Evolutionary conservation across 1,140 invertebrate species (phyloP).

Genomic region (Trigoniulus corallinus): DNA sequence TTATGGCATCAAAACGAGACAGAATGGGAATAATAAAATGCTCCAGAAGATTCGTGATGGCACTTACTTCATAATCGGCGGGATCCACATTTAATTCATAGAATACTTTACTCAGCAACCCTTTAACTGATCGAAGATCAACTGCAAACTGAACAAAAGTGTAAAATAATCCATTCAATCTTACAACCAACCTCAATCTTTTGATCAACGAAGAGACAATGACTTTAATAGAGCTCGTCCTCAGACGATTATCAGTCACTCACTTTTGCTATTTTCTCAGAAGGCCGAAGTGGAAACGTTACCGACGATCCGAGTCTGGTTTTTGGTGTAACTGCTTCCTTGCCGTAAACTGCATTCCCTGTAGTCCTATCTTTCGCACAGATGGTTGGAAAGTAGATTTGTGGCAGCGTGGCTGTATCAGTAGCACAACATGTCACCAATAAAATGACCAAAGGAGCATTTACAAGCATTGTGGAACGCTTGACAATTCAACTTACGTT

Average conservation of each 20-base stretch:
- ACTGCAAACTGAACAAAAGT: constrained; percentile 23
- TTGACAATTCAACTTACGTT: constrained; percentile 25
- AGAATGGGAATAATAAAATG: not conserved
- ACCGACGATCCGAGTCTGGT: constrained; percentile 24
- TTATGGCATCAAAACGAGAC: not conserved
- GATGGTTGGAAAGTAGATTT: constrained; percentile 40
- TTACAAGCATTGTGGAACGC: not conserved
- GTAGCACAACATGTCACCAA: not conserved
- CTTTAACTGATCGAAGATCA: constrained; percentile 26
- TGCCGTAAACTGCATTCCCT: constrained; percentile 29
- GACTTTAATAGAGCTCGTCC: not conserved
- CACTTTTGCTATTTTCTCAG: constrained; percentile 35
- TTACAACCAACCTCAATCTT: not conserved
- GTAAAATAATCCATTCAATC: constrained; percentile 1
- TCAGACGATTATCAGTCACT: constrained; percentile 10
- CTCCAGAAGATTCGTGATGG: not conserved
- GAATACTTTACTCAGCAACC: constrained; percentile 32
- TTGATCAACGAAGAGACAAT: not conserved
- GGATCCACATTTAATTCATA: constrained; percentile 28
- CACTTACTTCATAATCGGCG: constrained; percentile 25
- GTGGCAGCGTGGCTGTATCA: constrained; percentile 33
- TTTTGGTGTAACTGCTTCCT: constrained; percentile 33
- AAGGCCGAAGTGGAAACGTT: constrained; percentile 30
- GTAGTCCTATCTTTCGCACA: constrained; percentile 30
- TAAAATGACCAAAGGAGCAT: not conserved